Evolutionary conservation across 2,888 invertebrate genomes (phyloP).

Genomic region (Tortrix viridana): DNA sequence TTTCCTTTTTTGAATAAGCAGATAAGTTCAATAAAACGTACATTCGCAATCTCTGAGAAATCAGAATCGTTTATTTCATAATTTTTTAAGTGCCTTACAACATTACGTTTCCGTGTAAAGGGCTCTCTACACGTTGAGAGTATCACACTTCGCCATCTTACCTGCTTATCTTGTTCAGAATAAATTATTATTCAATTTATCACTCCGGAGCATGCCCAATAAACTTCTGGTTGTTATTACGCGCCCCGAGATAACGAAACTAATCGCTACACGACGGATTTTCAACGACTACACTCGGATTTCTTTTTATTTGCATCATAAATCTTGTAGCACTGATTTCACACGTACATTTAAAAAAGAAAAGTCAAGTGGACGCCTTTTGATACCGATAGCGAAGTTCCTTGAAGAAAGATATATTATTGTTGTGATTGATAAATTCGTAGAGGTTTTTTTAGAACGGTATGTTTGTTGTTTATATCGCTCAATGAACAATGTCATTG

Average conservation of each 20-base stretch:
- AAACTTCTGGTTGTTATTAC: constrained; percentile 80
- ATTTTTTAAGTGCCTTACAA: neutral
- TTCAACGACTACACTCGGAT: constrained; percentile 13
- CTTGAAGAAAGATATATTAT: no score
- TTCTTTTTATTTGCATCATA: constrained; percentile 28
- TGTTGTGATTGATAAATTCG: no score
- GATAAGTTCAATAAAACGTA: no score
- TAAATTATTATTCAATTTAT: constrained; percentile 84
- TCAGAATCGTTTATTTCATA: neutral
- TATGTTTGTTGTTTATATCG: neutral
- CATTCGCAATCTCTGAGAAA: no score
- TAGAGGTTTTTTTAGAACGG: no score
- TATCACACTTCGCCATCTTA: constrained; percentile 64
- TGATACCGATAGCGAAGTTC: neutral
- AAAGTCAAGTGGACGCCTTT: neutral
- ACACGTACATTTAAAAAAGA: neutral
- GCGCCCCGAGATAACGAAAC: constrained; percentile 64
- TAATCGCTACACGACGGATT: constrained; percentile 39
- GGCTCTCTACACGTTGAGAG: constrained; percentile 60
- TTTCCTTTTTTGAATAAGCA: no score
- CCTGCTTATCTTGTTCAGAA: constrained; percentile 69
- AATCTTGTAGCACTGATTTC: constrained; percentile 18
- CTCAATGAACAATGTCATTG: neutral
- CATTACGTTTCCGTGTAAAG: constrained; percentile 47
- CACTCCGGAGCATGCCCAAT: constrained; percentile 68